phyloP scores from a whole-genome alignment of 2,113 vertebrate species.

The Erythrolamprus reginae region DNA sequence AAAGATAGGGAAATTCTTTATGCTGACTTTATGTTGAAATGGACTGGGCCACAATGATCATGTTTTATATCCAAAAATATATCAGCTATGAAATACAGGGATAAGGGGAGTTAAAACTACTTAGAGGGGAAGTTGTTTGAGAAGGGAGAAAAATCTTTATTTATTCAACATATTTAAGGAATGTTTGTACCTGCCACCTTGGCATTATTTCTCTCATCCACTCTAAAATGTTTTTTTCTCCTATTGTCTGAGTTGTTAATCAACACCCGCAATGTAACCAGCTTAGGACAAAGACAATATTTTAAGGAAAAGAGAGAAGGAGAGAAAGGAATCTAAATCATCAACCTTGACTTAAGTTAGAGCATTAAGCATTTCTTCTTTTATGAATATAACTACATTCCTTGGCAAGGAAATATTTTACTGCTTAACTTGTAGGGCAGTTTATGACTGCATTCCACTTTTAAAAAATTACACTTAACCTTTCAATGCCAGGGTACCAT shows the following conservation, averaged over 20 bases:
- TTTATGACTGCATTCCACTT: background rate
- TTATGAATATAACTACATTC: conserved; percentile 33
- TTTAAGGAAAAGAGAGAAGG: background rate
- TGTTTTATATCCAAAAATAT: background rate
- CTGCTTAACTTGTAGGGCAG: background rate
- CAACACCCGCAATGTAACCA: conserved; percentile 34
- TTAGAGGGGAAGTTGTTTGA: background rate
- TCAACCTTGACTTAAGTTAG: conserved; percentile 23
- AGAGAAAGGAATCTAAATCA: conserved; percentile 41
- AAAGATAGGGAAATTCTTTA: background rate
- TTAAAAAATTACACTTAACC: background rate
- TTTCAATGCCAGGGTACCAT: background rate
- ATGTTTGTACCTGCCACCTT: background rate
- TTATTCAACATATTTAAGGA: rapidly evolving
- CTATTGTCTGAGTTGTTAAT: conserved; percentile 32
- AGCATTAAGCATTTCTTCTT: conserved; percentile 26
- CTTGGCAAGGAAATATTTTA: background rate
- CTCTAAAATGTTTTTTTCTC: conserved; percentile 22
- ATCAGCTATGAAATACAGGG: background rate
- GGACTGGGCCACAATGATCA: background rate
- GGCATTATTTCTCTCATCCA: conserved; percentile 11
- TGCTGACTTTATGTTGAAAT: background rate
- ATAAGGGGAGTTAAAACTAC: background rate
- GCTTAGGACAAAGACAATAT: conserved; percentile 42
- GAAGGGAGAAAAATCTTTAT: too few relatives aligned